phyloP scores from a whole-genome alignment of 2,797 vertebrate genomes.

The Tokudaia tokunoshimensis region DNA sequence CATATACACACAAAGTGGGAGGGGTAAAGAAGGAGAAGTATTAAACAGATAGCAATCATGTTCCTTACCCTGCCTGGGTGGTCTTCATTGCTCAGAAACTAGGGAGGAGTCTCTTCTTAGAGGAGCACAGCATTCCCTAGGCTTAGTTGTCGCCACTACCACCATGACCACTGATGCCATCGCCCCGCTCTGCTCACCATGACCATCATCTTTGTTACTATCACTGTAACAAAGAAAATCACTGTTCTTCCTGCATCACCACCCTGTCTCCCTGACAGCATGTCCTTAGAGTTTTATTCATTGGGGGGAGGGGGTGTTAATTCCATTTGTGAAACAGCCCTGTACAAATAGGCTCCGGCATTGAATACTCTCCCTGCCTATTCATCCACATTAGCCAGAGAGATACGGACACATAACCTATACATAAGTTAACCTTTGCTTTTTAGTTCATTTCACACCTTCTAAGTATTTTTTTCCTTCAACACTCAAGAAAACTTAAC shows the following conservation, averaged over 20 bases:
- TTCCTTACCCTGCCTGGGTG: too few species aligned
- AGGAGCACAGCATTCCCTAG: too few species aligned
- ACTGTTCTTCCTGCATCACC: not conserved
- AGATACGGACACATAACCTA: not conserved
- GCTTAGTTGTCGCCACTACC: not conserved
- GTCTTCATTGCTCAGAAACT: not conserved
- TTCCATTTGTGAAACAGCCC: constrained; percentile 27
- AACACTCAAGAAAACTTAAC: not conserved
- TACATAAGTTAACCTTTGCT: not conserved
- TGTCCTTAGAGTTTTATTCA: not conserved
- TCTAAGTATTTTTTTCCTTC: not conserved
- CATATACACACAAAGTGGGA: too few species aligned
- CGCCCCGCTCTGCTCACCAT: not conserved
- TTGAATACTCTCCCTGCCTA: not conserved
- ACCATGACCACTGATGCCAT: not conserved
- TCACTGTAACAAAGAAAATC: not conserved
- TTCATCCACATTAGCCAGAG: not conserved
- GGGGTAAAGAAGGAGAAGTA: not conserved
- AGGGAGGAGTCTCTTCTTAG: not conserved
- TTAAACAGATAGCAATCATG: not conserved
- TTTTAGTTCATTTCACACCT: not conserved
- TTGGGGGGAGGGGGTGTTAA: not conserved
- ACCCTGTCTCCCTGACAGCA: not conserved
- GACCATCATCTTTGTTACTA: not conserved
- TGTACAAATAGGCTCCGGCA: constrained; percentile 51